phyloP scores from a whole-genome alignment of 2,888 invertebrate genomes.

The Actias luna region DNA sequence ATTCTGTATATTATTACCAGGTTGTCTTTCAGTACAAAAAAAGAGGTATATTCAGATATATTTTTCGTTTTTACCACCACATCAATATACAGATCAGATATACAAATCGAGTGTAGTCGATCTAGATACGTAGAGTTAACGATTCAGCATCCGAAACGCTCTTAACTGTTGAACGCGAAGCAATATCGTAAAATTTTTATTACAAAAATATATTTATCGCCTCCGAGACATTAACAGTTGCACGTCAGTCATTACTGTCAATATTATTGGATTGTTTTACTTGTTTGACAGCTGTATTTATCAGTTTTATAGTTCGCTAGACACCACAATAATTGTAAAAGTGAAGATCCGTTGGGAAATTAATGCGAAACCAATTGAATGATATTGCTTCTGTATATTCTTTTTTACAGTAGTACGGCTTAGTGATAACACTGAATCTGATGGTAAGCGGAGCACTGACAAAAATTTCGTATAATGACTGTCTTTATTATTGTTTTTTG shows the following conservation, averaged over 20 bases:
- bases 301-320: slow-evolving; percentile 10
- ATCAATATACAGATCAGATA: too few species aligned
- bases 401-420: background rate
- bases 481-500: too few species aligned
- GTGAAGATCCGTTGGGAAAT: background rate
- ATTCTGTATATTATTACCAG: too few species aligned
- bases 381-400: background rate
- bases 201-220: slow-evolving; percentile 8
- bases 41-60: too few species aligned
- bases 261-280: slow-evolving; percentile 12
- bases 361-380: background rate
- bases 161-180: background rate
- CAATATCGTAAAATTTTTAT: slow-evolving; percentile 11
- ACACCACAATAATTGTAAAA: slow-evolving; percentile 2
- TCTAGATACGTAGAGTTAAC: background rate
- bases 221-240: slow-evolving; percentile 8
- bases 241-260: slow-evolving; percentile 11
- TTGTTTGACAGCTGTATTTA: slow-evolving; percentile 5
- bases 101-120: background rate
- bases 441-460: too few species aligned
- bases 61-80: too few species aligned
- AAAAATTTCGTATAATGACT: too few species aligned
- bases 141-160: background rate
- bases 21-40: too few species aligned
- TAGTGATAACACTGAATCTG: too few species aligned